These are phyloP conservation scores for Pammene fasciana DNA, from an alignment of 2,888 invertebrate species.

Conservation along the genomic window DNA sequence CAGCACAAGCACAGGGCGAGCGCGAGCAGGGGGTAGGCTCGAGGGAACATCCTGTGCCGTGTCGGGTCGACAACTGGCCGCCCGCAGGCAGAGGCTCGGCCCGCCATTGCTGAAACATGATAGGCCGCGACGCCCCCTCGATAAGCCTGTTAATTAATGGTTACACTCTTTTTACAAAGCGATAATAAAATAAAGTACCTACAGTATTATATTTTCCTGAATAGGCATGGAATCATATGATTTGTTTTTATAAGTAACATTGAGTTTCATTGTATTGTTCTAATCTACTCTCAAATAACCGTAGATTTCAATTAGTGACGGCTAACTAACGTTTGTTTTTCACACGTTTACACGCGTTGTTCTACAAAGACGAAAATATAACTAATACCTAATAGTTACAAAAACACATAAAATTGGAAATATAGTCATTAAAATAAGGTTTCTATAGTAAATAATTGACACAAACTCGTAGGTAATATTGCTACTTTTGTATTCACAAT, in stretches of 20 bases:
- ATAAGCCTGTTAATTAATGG: conserved; percentile 47
- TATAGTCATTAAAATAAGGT: too few species aligned
- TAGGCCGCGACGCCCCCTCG: conserved; percentile 66
- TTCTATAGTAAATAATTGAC: too few species aligned
- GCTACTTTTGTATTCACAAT: too few species aligned
- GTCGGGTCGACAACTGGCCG: conserved; percentile 38
- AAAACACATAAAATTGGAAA: too few species aligned
- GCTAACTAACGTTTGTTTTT: neutral
- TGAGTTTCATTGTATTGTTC: neutral
- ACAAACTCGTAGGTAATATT: too few species aligned
- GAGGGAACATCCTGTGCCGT: conserved; percentile 52
- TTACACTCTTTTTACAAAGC: conserved; percentile 7
- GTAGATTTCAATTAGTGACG: neutral
- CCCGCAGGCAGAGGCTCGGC: conserved; percentile 40
- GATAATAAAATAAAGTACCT: neutral
- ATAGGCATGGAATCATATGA: neutral
- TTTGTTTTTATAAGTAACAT: neutral
- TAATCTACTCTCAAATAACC: neutral
- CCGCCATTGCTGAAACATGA: conserved; percentile 51
- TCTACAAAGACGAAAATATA: too few species aligned
- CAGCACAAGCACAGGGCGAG: conserved; percentile 46
- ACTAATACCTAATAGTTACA: neutral
- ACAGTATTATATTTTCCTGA: neutral
- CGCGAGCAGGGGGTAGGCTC: conserved; percentile 48
- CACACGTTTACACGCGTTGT: neutral